A percentile compares a stretch with the other conserved stretches of the same genome.
Evolutionary conservation across 1,140 invertebrate species (phyloP).

Genomic region (Drepana arcuata): DNA sequence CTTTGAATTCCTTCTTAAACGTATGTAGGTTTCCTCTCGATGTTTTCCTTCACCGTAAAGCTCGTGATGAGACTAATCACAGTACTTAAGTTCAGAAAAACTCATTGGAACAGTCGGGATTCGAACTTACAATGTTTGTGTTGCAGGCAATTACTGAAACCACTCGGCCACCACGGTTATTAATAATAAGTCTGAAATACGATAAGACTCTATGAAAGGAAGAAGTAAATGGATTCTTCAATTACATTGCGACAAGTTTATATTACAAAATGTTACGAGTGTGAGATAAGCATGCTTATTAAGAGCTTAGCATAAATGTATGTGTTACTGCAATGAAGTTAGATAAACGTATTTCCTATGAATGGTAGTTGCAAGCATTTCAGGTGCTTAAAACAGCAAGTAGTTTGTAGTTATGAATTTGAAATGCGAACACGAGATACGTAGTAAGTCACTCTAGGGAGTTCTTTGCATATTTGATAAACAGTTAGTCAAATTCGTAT

Average conservation of each 20-base stretch:
- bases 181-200: too few species aligned
- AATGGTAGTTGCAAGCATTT: conserved; percentile 23
- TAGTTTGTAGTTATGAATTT: conserved; percentile 28
- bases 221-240: not conserved
- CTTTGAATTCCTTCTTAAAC: too few species aligned
- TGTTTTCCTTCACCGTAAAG: too few species aligned
- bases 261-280: not conserved
- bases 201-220: too few species aligned
- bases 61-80: too few species aligned
- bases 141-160: too few species aligned
- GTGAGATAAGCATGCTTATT: not conserved
- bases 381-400: not conserved
- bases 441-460: conserved; percentile 22
- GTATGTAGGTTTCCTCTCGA: too few species aligned
- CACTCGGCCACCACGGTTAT: too few species aligned
- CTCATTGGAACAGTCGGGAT: too few species aligned
- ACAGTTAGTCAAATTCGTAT: conserved; percentile 28
- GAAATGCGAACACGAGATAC: conserved; percentile 19
- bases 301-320: conserved; percentile 2
- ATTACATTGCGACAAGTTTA: not conserved
- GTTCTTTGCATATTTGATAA: conserved; percentile 42
- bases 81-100: too few species aligned
- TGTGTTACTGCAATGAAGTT: conserved; percentile 8
- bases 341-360: conserved; percentile 4
- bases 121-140: too few species aligned